Evolutionary conservation across 1,140 invertebrate species (phyloP), one percentile per base, ranked within the genome.

Genomic region (Dinoponera quadriceps): DNA sequence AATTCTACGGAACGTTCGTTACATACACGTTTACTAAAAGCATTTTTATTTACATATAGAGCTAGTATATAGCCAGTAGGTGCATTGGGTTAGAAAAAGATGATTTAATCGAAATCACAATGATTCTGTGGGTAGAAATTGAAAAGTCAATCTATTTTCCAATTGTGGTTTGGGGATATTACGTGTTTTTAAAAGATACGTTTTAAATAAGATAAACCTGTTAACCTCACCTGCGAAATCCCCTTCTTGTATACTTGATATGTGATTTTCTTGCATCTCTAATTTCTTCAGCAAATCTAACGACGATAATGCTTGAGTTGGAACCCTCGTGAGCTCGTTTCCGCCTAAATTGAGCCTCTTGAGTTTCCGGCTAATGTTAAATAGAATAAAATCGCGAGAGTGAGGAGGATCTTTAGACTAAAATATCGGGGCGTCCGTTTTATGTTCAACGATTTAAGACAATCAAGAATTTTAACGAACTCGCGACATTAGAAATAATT

Each of bases 191-290:
- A 60, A 3, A 78, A 55, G 3, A 51, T 11, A 44, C 0, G 1
- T 55, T 16, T 68, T 57, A 18, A 4, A 25, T 18, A 49, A 16
- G 48, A 44, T 27, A 55, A 77, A 22, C 38, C 72, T 55, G 33
- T 48, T 18, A 13, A 71, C n/a, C 72, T 63, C 94, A 98, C 97
- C 98, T 94, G 96, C 95, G 93, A 98, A 98, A 93, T 98, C 97
- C 13, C 97, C 97, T 90, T 97, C 97, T 18, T 95, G 93, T 74
- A 98, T 97, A 14, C 95, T 93, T 7, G 95, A 94, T 63, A 98
- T 97, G 78, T 95, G 95, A 93, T 98, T 98, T 91, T 98, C 97
- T 91, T 98, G 97, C 92, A 98, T 96, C 92, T 98, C 98, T 13
- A 98, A 94, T 89, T 97, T 98, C 91, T 97, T 97, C 57, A 98